phyloP scores from a whole-genome alignment of 2,888 invertebrate species.

The Eristalis intricaria region DNA sequence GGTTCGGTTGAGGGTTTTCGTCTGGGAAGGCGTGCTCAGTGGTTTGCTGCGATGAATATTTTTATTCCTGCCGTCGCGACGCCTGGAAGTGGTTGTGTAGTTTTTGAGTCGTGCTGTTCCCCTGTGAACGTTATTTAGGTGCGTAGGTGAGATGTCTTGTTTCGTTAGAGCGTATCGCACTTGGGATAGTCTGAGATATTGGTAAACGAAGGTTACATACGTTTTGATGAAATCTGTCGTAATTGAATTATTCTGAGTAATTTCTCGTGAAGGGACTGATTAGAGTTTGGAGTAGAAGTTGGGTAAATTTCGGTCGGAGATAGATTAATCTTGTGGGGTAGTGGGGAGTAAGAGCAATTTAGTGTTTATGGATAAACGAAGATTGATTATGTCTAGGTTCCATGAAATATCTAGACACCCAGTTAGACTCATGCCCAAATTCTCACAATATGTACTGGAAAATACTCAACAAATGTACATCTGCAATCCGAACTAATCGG shows the following conservation, averaged over 20 bases:
- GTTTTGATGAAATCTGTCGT: neutral
- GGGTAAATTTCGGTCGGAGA: too few relatives aligned
- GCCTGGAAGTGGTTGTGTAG: neutral
- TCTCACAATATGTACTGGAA: too few relatives aligned
- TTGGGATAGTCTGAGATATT: neutral
- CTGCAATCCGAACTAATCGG: too few relatives aligned
- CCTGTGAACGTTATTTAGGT: neutral
- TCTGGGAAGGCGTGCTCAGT: neutral
- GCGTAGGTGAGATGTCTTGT: neutral
- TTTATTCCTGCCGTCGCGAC: neutral
- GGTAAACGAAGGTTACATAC: neutral
- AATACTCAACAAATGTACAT: too few relatives aligned
- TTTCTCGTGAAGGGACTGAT: too few relatives aligned
- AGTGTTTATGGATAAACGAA: too few relatives aligned
- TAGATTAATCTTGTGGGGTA: too few relatives aligned
- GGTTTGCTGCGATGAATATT: constrained; percentile 14
- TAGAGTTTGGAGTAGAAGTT: too few relatives aligned
- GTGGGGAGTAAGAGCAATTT: too few relatives aligned
- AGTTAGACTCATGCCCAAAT: too few relatives aligned
- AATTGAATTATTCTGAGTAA: neutral
- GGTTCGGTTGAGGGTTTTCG: neutral
- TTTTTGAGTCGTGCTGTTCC: neutral
- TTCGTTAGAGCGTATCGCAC: neutral
- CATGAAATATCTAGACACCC: too few relatives aligned
- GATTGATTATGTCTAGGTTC: too few relatives aligned